Evolutionary conservation across 2,888 invertebrate species (phyloP), one percentile per base, ranked within the genome.

Genomic region (Brachypalpus laphriformis): DNA sequence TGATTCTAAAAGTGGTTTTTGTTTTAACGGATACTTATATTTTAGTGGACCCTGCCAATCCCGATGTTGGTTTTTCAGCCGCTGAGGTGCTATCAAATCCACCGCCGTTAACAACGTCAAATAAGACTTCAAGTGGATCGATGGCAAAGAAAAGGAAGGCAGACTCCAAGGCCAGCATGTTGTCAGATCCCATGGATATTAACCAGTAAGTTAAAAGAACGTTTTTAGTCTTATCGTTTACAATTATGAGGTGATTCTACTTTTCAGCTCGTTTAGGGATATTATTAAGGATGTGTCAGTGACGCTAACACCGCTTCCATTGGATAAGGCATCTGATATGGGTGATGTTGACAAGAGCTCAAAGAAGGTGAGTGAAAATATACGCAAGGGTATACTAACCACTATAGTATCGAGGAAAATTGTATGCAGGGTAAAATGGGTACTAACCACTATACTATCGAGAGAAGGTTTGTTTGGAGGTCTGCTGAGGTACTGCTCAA

Each of bases 1-100:
- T 31, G 0, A 3, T 16, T 42, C 4, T 28, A 1, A 20, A 7
- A 22, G 25, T 2, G 14, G 22, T 54, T 40, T 16, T 49, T 1
- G 31, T 42, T 40, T 11, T 47, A 56, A 75, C 31, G 11, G 9
- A 5, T 18, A 5, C 3, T 42, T 40, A 6, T 40, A 31, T 82
- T 71, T 54, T 16, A 76, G 93, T 93, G 1, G 94, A 94, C 87
- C 92, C 92, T 68, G 92, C 92, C 0, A 2, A 49, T 22, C n/a
- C 42, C 16, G 77, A 78, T 47, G 81, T 81, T 74, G 71, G 75
- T 6, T 63, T 65, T 7, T 9, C 51, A 34, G 9, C n/a, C 7
- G 20, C 25, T n/a, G 78, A 78, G 2, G n/a, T 31, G 1, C 20
- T 51, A 25, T 66, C 83, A 1, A 75, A 66, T 56, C 40, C 71